Conservation (phyloP, 2,113 vertebrate genomes). For the Pseudorhombus dupliciocellatus region DNA sequence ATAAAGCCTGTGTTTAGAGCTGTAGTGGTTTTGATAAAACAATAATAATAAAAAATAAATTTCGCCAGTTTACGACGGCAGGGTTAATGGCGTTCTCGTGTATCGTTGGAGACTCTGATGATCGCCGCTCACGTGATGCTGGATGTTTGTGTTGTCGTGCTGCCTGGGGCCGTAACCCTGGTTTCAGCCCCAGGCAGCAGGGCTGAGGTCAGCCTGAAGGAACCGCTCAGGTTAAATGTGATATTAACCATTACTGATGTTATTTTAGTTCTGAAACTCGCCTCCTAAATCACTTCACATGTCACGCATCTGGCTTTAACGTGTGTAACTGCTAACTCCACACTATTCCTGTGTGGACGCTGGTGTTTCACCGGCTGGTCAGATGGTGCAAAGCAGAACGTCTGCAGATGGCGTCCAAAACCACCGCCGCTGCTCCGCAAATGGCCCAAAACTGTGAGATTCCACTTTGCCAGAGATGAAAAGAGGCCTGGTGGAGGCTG, state of each 20-base stretch:
- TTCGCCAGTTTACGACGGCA: neutral
- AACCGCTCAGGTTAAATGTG: too few species aligned
- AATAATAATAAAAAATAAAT: neutral
- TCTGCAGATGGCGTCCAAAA: neutral
- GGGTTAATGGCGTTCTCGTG: neutral
- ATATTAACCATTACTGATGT: too few species aligned
- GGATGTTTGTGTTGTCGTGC: slow-evolving; percentile 44
- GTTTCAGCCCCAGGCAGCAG: too few species aligned
- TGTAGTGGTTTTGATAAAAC: neutral
- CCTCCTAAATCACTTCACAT: too few species aligned
- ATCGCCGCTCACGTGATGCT: neutral
- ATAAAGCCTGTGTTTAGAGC: neutral
- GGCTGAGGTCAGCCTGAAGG: too few species aligned
- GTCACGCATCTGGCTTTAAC: too few species aligned
- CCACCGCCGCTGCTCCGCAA: neutral
- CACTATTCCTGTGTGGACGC: neutral
- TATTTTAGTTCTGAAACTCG: too few species aligned
- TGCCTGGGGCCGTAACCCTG: too few species aligned
- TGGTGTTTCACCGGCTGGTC: neutral
- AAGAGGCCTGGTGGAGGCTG: neutral
- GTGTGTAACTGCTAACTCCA: too few species aligned
- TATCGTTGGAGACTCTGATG: neutral
- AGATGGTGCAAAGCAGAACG: neutral
- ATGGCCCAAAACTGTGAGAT: neutral
- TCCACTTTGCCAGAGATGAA: neutral